Evolutionary conservation across 2,797 vertebrate species (phyloP).

Genomic region (Hemibagrus guttatus): DNA sequence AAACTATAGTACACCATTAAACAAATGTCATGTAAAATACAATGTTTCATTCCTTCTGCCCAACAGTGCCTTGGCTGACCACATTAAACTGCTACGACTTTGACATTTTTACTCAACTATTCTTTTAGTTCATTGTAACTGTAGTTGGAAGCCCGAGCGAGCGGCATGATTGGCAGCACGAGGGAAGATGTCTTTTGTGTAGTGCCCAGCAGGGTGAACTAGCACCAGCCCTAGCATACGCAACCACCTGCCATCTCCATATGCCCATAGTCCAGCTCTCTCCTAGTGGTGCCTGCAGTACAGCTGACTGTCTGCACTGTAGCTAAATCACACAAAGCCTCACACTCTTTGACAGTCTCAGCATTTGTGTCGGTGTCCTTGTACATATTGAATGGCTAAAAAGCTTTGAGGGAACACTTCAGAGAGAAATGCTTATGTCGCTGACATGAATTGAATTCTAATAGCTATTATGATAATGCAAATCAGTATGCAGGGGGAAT

Average conservation of each 20-base stretch:
- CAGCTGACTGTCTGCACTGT: slow-evolving; percentile 17
- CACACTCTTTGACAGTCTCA: not conserved
- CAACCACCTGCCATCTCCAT: slow-evolving; percentile 42
- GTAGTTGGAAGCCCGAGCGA: slow-evolving; percentile 8
- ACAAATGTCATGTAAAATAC: not conserved
- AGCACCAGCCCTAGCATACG: slow-evolving; percentile 23
- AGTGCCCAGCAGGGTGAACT: slow-evolving; percentile 34
- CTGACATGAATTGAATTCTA: slow-evolving; percentile 1
- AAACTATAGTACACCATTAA: not conserved
- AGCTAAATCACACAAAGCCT: not conserved
- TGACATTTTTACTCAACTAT: not conserved
- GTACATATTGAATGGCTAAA: slow-evolving; percentile 3
- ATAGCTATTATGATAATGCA: not conserved
- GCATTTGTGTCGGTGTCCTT: not conserved
- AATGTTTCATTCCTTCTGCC: not conserved
- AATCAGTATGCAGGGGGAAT: slow-evolving; percentile 11
- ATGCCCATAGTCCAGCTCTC: not conserved
- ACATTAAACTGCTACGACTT: not conserved
- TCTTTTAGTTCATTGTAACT: slow-evolving; percentile 15
- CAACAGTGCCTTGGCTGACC: no score
- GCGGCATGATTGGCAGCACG: slow-evolving; percentile 30
- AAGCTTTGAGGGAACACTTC: slow-evolving; percentile 2
- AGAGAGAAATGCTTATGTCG: slow-evolving; percentile 2
- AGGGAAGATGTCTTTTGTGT: slow-evolving; percentile 45
- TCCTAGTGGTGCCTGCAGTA: not conserved